Conservation (phyloP, 2,888 invertebrate species). For the Coleophora flavipennella region DNA sequence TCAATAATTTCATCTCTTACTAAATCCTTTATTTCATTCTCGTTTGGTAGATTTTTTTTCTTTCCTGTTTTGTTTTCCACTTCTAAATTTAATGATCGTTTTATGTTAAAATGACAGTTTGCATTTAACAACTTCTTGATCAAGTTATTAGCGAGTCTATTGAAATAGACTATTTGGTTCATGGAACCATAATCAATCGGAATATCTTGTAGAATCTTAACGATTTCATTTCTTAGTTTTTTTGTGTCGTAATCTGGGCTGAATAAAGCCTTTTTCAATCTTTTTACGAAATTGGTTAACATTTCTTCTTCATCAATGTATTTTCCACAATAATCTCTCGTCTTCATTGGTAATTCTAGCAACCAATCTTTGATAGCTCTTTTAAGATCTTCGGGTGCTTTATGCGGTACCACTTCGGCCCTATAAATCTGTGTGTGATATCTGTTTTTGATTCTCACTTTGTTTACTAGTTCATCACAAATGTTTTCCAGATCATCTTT, state of each 20-base stretch:
- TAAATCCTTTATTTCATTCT: constrained; percentile 27
- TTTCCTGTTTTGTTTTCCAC: constrained; percentile 6
- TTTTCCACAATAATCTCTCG: constrained; percentile 16
- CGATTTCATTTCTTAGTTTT: constrained; percentile 21
- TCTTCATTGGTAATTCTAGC: constrained; percentile 23
- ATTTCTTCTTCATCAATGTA: constrained; percentile 19
- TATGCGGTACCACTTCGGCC: constrained; percentile 13
- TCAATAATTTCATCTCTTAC: constrained; percentile 23
- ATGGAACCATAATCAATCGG: constrained; percentile 22
- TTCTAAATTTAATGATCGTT: constrained; percentile 6
- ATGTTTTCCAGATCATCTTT: constrained; percentile 3
- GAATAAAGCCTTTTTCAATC: constrained; percentile 20
- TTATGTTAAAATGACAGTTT: constrained; percentile 1
- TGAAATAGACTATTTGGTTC: constrained; percentile 22
- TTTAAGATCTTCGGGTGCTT: constrained; percentile 15
- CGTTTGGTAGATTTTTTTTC: constrained; percentile 20
- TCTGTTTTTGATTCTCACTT: constrained; percentile 3
- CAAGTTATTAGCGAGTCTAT: constrained; percentile 27
- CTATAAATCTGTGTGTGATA: constrained; percentile 7
- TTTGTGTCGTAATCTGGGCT: constrained; percentile 16
- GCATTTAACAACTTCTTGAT: constrained; percentile 18
- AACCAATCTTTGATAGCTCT: constrained; percentile 31
- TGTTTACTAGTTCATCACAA: not conserved
- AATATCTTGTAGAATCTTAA: constrained; percentile 26
- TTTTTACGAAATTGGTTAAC: constrained; percentile 17